Conservation (phyloP, 64 coral and sea anemone genomes). For the Porites lutea region DNA sequence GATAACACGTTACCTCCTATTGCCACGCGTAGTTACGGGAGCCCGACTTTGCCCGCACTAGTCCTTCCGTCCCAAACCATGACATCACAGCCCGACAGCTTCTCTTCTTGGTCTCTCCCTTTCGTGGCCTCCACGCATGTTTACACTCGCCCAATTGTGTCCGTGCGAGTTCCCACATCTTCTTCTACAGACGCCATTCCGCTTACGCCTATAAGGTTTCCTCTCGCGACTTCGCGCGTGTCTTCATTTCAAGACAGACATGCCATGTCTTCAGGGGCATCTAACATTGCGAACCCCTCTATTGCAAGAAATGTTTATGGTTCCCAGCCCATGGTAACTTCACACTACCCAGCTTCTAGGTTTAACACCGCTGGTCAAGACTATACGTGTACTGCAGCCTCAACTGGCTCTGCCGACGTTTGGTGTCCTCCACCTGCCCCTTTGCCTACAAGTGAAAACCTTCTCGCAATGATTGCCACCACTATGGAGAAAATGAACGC, state of each 20-base stretch:
- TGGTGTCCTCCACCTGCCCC: not conserved
- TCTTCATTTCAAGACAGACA: not conserved
- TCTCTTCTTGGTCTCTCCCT: no score
- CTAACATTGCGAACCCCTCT: not conserved
- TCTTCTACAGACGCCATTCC: not conserved
- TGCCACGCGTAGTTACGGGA: no score
- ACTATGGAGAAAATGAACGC: slow-evolving; percentile 46
- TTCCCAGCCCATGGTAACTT: not conserved
- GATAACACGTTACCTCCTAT: no score
- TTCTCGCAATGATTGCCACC: not conserved
- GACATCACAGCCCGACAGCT: no score
- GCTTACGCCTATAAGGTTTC: not conserved
- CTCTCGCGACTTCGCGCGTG: not conserved
- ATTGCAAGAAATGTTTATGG: no score
- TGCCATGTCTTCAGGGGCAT: no score
- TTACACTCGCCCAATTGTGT: not conserved
- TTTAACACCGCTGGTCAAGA: not conserved
- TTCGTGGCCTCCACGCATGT: not conserved
- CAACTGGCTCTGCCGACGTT: not conserved
- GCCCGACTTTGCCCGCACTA: no score
- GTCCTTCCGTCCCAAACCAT: no score
- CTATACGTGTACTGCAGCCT: not conserved
- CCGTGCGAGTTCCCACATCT: not conserved
- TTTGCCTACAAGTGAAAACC: not conserved
- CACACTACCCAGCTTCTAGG: not conserved